Conservation (phyloP, 2,888 invertebrate genomes). For the Ypsolopha sequella region DNA sequence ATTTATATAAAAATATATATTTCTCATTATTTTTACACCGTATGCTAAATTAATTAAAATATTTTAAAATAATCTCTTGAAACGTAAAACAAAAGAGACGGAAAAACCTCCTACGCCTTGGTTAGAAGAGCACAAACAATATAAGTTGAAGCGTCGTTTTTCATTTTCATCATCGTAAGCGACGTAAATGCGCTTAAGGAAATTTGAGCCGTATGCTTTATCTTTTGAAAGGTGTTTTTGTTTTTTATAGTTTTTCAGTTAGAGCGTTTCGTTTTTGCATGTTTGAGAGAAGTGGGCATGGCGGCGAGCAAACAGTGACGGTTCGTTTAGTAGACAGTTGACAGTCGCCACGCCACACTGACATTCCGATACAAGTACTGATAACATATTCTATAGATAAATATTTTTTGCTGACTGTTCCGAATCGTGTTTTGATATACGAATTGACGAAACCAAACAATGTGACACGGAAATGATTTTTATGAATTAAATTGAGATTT, state of each 20-base stretch:
- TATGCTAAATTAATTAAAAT: conserved; percentile 9
- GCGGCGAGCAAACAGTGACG: conserved; percentile 63
- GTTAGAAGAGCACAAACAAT: conserved; percentile 38
- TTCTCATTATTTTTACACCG: neutral
- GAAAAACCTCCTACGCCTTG: conserved; percentile 19
- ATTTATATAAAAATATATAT: neutral
- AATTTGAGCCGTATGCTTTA: conserved; percentile 14
- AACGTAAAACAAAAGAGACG: conserved; percentile 33
- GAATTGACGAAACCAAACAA: neutral
- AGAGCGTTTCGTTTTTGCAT: conserved; percentile 14
- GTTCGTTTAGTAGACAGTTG: conserved; percentile 70
- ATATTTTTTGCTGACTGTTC: conserved; percentile 9
- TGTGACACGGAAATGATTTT: neutral
- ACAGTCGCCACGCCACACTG: conserved; percentile 70
- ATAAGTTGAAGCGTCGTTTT: conserved; percentile 29
- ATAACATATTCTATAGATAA: conserved; percentile 60
- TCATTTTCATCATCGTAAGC: conserved; percentile 17
- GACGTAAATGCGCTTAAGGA: conserved; percentile 2
- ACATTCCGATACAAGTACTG: conserved; percentile 66
- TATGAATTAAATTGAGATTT: neutral
- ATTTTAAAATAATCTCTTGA: conserved; percentile 20
- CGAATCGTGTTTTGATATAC: neutral
- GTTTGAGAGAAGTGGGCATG: conserved; percentile 59
- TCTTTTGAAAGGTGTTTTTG: conserved; percentile 10
- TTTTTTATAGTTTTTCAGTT: conserved; percentile 13